A percentile compares a stretch with the other conserved stretches of the same genome.
Evolutionary conservation across 1,140 invertebrate species (phyloP).

Genomic region (Argopecten irradians): DNA sequence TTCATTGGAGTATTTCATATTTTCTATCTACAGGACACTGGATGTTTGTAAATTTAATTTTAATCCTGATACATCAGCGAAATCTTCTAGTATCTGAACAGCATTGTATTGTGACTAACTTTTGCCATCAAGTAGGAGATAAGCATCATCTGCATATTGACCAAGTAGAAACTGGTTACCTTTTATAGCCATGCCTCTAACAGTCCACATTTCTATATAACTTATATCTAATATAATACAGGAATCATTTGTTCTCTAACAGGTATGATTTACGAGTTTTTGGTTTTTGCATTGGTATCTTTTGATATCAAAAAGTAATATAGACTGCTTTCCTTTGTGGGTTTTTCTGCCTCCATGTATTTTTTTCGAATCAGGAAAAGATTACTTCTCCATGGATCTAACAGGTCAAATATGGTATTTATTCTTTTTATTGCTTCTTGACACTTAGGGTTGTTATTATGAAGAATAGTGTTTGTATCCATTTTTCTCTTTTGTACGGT

Average conservation of each 20-base stretch:
- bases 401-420: background rate
- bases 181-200: background rate
- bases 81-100: background rate
- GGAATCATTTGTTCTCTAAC: no score
- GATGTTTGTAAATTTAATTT: constrained; percentile 1
- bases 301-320: constrained; percentile 32
- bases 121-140: no score
- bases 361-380: background rate
- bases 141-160: background rate
- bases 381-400: constrained; percentile 27
- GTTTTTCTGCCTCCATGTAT: background rate
- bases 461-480: constrained; percentile 36
- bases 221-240: no score
- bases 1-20: background rate
- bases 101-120: no score
- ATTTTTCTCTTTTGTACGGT: constrained; percentile 11
- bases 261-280: no score
- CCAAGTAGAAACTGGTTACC: background rate
- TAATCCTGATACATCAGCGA: background rate
- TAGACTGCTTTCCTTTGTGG: constrained; percentile 27
- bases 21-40: background rate
- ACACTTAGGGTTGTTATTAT: constrained; percentile 8
- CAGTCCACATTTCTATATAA: no score
- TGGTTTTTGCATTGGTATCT: no score
- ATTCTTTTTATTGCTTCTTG: constrained; percentile 26